Evolutionary conservation across 2,888 invertebrate species (phyloP), one percentile per base, ranked within the genome.

Genomic region (Spisula solida): DNA sequence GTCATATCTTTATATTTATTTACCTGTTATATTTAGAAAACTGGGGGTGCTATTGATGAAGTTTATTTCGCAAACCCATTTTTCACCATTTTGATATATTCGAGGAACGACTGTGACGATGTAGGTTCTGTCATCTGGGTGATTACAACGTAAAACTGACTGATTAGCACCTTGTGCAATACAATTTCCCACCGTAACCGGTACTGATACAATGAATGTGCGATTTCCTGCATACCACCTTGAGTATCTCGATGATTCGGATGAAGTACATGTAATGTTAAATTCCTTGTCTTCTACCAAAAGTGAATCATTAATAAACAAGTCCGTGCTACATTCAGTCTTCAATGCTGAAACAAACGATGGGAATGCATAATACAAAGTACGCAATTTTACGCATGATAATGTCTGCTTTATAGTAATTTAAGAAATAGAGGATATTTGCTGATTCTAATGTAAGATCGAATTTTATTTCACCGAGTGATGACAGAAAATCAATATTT

Each of bases 71-170:
- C 56, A 56, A 2, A n/a, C 18, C 56, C 56, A 56, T 16, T 56
- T 18, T 56, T 56, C 56, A 56, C 56, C 56, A 56, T 56, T 18
- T 56, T 56, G 56, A 56, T 56, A 18, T n/a, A 18, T 56, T 4
- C n/a, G 20, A 56, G 20, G 20, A 6, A 20, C 1, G 6, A 56
- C n/a, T 56, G 56, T 56, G 6, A 56, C 56, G n/a, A 56, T 56
- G n/a, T 56, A 56, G 1, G 56, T 20, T 20, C n/a, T 20, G 6
- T 6, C 5, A n/a, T 56, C 56, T 18, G 18, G 1, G n/a, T 56
- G 56, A n/a, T 56, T n/a, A 56, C 56, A 56, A 56, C 56, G 56
- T 56, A 56, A n/a, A 56, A 56, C n/a, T 6, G n/a, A 56, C 56
- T 56, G 20, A n/a, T 56, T 6, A 56, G 18, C n/a, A 5, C 56